These are phyloP conservation scores for Amniataba percoides DNA, from an alignment of 2,797 vertebrate genomes.

Conservation along the genomic window DNA sequence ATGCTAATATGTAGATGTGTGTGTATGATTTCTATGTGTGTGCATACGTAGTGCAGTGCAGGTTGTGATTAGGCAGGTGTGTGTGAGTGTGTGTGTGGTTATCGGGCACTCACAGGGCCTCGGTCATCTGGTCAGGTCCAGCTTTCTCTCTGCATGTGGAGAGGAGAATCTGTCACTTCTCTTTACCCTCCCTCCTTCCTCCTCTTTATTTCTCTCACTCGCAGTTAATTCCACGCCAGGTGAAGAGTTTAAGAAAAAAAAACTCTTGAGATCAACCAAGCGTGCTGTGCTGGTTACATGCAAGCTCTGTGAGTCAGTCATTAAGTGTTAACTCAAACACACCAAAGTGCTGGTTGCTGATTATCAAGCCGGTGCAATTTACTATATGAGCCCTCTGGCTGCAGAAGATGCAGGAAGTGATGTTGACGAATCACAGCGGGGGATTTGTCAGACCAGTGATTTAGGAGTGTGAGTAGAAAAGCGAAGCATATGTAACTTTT, in stretches of 20 bases:
- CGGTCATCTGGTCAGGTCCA: constrained; percentile 75
- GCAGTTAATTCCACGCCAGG: constrained; percentile 39
- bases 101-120: constrained; percentile 77
- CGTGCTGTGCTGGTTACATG: constrained; percentile 22
- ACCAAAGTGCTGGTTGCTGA: constrained; percentile 51
- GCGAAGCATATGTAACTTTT: not conserved
- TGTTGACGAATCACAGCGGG: constrained; percentile 1
- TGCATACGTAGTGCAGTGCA: not conserved
- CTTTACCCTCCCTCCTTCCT: constrained; percentile 28
- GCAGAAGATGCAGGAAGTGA: constrained; percentile 27
- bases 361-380: constrained; percentile 29
- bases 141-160: constrained; percentile 76
- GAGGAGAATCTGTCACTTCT: constrained; percentile 80
- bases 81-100: constrained; percentile 39
- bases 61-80: constrained; percentile 4
- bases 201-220: constrained; percentile 6
- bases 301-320: constrained; percentile 29
- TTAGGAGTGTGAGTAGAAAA: constrained; percentile 24
- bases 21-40: not conserved
- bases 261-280: constrained; percentile 2
- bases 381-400: not conserved
- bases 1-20: not conserved
- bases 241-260: constrained; percentile 1
- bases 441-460: constrained; percentile 25
- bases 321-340: constrained; percentile 51